Evolutionary conservation across 2,888 invertebrate species (phyloP).

Genomic region (Thelaira solivaga): DNA sequence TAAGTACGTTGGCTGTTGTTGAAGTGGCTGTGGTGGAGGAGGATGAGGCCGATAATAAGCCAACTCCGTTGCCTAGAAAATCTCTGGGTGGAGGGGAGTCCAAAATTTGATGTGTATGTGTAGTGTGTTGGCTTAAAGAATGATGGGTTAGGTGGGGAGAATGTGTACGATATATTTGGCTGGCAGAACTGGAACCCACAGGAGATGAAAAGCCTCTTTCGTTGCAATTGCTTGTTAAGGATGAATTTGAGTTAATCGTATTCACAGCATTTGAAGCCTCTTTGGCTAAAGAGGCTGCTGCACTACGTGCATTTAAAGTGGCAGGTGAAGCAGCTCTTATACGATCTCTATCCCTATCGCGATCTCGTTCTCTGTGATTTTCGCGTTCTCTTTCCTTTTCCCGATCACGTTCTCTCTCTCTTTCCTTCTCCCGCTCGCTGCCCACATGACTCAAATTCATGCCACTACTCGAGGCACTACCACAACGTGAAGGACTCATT

Average conservation of each 20-base stretch:
- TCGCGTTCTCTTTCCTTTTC: conserved; percentile 65
- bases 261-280: conserved; percentile 45
- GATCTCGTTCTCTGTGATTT: conserved; percentile 33
- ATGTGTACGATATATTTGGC: conserved; percentile 69
- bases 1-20: conserved; percentile 78
- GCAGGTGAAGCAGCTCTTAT: conserved; percentile 59
- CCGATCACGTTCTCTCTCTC: conserved; percentile 53
- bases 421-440: conserved; percentile 55
- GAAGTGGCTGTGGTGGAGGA: conserved; percentile 65
- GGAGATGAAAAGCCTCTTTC: conserved; percentile 74
- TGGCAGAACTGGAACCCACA: conserved; percentile 62
- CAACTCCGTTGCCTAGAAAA: conserved; percentile 70
- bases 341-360: conserved; percentile 45
- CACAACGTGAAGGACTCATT: conserved; percentile 68
- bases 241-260: conserved; percentile 51
- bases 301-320: conserved; percentile 73
- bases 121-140: conserved; percentile 56
- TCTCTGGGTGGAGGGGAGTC: conserved; percentile 72
- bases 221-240: conserved; percentile 63
- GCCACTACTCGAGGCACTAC: conserved; percentile 59
- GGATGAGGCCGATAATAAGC: conserved; percentile 61
- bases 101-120: conserved; percentile 65
- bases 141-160: conserved; percentile 69
- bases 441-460: conserved; percentile 68
- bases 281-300: conserved; percentile 56